Percentiles rank a stretch among this genome's conserved stretches.
Evolutionary conservation across 2,888 invertebrate species (phyloP).

Genomic region (Meiosimyza decipiens): DNA sequence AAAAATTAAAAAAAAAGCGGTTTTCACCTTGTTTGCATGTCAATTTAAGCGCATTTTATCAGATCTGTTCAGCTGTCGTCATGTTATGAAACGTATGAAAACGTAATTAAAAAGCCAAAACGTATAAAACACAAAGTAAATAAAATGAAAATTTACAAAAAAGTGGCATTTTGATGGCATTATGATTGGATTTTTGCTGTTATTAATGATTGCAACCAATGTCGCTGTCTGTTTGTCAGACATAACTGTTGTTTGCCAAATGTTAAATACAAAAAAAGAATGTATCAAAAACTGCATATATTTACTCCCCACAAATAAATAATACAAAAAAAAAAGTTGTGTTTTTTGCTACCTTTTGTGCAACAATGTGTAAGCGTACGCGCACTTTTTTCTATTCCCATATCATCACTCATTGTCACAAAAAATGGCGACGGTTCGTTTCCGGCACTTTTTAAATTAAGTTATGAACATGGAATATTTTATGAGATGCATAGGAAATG

Average conservation of each 20-base stretch:
- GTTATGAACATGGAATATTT: conserved; percentile 34
- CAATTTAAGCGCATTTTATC: conserved; percentile 25
- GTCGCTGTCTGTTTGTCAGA: no score
- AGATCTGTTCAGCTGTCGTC: conserved; percentile 28
- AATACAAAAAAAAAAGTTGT: no score
- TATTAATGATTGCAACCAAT: conserved; percentile 31
- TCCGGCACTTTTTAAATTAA: conserved; percentile 39
- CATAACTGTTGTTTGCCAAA: no score
- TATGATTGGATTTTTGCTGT: conserved; percentile 22
- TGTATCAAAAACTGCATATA: no score
- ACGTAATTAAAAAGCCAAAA: background rate
- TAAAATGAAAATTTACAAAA: background rate
- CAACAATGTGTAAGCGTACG: no score
- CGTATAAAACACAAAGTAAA: background rate
- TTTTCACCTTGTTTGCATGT: conserved; percentile 28
- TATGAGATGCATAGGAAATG: conserved; percentile 15
- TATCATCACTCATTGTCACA: conserved; percentile 58
- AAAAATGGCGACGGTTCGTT: conserved; percentile 48
- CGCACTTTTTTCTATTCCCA: no score
- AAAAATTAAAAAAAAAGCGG: background rate
- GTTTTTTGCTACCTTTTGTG: no score
- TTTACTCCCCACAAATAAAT: no score
- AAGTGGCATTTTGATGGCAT: conserved; percentile 12
- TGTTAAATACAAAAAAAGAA: no score
- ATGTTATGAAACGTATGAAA: conserved; percentile 25